Evolutionary conservation across 1,140 invertebrate species (phyloP), one percentile per base, ranked within the genome.

Genomic region (Ips typographus): DNA sequence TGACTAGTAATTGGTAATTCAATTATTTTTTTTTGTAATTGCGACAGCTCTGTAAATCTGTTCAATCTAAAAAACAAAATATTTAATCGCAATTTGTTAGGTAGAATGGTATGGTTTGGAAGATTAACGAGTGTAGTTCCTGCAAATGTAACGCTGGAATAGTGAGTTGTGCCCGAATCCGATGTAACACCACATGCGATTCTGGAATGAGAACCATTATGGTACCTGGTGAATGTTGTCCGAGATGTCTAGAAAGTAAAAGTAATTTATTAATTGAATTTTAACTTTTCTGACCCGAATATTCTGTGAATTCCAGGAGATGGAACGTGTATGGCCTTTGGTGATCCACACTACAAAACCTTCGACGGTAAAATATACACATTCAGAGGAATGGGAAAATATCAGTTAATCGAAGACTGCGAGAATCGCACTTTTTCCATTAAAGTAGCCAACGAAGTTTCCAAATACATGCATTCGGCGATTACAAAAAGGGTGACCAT

Each of bases 321-420:
- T 62, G 94, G 93, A 3, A 90, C 94, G 0, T 97, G 95, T 80
- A 93, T 92, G 0, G 94, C 95, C 0, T 97, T 94, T 78, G 94
- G 94, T 1, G 94, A 97, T 81, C 94, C 94, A 1, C 94, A 97
- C 77, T 97, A 96, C 78, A 88, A 91, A 73, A 96, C 94, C 3
- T 98, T 96, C 79, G 95, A 98, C 76, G 94, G 94, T 36, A 90
- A 91, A 75, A 92, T 94, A 69, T 94, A 92, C 78, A 95, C 90
- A 76, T 97, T 96, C 77, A 94, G 95, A 81, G 93, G 93, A 7
- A 87, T 92, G 0, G 97, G 95, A 81, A 95, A 95, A 80, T 97
- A 97, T 78, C 88, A 94, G 59, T 78, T 97, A 53, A 87, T 87
- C 3, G 85, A 92, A 42, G 94, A 97, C 81, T 96, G 94, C 76